These are phyloP conservation scores for Sylvia atricapilla DNA, from an alignment of 2,113 vertebrate genomes.

Conservation along the genomic window DNA sequence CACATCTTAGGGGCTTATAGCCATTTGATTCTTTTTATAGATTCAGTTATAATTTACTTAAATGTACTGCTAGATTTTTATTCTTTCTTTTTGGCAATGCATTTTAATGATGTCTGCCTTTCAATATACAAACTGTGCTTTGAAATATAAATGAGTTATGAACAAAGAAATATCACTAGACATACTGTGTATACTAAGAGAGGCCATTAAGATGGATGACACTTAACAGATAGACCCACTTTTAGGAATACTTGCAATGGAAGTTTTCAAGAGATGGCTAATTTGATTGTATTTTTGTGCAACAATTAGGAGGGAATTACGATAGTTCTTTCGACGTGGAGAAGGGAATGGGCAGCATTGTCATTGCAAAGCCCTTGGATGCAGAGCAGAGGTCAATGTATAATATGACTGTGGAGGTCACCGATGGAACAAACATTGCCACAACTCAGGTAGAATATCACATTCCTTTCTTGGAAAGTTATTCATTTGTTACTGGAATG, in stretches of 20 bases:
- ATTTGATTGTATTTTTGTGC: slow-evolving; percentile 73
- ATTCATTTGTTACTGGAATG: slow-evolving; percentile 27
- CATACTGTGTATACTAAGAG: not conserved
- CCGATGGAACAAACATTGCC: slow-evolving; percentile 89
- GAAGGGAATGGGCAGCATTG: slow-evolving; percentile 90
- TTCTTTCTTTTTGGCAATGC: slow-evolving; percentile 36
- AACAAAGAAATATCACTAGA: slow-evolving; percentile 42
- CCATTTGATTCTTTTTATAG: slow-evolving; percentile 42
- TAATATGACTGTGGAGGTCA: slow-evolving; percentile 94
- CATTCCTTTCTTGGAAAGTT: slow-evolving; percentile 36
- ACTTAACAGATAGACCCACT: not conserved
- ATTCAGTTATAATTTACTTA: slow-evolving; percentile 19
- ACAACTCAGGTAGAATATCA: slow-evolving; percentile 82
- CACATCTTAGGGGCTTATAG: not conserved
- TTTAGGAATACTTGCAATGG: not conserved
- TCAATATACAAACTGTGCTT: slow-evolving; percentile 54
- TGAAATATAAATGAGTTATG: slow-evolving; percentile 61
- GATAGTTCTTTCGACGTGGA: slow-evolving; percentile 91
- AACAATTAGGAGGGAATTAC: slow-evolving; percentile 87
- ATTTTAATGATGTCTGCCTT: slow-evolving; percentile 58
- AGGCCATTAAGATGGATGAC: slow-evolving; percentile 16
- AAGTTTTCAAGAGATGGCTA: slow-evolving; percentile 54
- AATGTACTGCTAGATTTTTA: slow-evolving; percentile 33
- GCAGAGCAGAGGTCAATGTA: slow-evolving; percentile 91
- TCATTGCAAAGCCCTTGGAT: slow-evolving; percentile 92